Evolutionary conservation across 2,888 invertebrate genomes (phyloP).

Genomic region (Harmothoe impar): DNA sequence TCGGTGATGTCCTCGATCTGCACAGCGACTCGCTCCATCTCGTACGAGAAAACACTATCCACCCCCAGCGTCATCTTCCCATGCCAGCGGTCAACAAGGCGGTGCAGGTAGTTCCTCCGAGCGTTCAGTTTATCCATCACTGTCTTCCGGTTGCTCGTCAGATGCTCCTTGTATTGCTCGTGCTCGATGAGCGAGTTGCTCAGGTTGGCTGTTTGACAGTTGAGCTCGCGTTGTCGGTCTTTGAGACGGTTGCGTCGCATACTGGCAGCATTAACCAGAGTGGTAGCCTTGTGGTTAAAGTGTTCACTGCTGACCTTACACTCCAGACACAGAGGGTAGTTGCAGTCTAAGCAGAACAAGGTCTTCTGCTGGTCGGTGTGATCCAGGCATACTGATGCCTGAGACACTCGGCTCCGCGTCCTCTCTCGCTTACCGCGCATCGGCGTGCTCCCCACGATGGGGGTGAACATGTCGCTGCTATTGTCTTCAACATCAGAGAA

Average conservation of each 20-base stretch:
- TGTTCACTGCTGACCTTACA: conserved; percentile 26
- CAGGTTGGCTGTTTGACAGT: background rate
- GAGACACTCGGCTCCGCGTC: background rate
- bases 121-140: background rate
- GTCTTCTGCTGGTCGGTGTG: background rate
- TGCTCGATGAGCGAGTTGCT: background rate
- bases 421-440: background rate
- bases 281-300: conserved; percentile 34
- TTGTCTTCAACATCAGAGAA: too few species aligned
- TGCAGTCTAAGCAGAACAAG: conserved; percentile 27
- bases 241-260: background rate
- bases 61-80: background rate
- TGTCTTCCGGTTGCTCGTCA: background rate
- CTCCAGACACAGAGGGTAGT: background rate
- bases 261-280: background rate
- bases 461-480: background rate
- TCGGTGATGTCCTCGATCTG: background rate
- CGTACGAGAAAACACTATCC: conserved; percentile 25
- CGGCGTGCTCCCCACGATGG: background rate
- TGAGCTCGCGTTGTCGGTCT: background rate
- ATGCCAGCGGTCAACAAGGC: conserved; percentile 41
- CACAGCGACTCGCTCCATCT: background rate
- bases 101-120: background rate
- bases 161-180: conserved; percentile 12
- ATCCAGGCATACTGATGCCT: background rate